Percentiles rank a stretch among this genome's conserved stretches.
These are phyloP conservation scores for Eleutherodactylus coqui DNA, from an alignment of 2,797 vertebrate genomes.

Conservation along the genomic window DNA sequence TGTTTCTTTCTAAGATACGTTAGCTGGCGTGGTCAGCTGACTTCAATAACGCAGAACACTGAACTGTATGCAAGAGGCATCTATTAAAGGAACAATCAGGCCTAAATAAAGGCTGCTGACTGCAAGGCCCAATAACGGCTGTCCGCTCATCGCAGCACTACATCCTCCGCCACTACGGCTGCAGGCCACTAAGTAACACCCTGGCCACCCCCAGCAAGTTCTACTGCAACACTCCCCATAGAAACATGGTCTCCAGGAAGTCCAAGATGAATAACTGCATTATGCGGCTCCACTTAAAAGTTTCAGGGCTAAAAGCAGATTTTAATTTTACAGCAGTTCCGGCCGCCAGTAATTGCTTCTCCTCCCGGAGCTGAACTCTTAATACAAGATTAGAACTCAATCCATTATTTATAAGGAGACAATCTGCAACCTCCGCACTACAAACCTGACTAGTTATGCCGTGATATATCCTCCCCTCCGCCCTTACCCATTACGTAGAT, in stretches of 20 bases:
- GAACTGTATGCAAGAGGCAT: slow-evolving; percentile 63
- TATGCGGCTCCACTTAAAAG: slow-evolving; percentile 19
- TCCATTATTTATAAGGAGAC: not conserved
- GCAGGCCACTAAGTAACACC: not conserved
- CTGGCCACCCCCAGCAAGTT: not conserved
- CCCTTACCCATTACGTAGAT: not conserved
- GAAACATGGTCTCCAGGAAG: not conserved
- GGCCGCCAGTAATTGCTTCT: not conserved
- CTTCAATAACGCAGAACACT: slow-evolving; percentile 62
- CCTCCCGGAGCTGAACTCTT: not conserved
- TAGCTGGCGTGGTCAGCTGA: slow-evolving; percentile 66
- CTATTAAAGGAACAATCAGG: slow-evolving; percentile 59
- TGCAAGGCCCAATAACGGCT: slow-evolving; percentile 58
- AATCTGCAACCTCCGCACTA: not conserved
- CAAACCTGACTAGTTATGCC: not conserved
- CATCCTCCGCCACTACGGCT: not conserved
- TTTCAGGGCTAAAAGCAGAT: slow-evolving; percentile 8
- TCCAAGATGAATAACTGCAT: slow-evolving; percentile 9
- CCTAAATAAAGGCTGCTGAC: slow-evolving; percentile 57
- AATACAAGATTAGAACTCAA: not conserved
- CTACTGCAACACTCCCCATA: not conserved
- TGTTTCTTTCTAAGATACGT: slow-evolving; percentile 27
- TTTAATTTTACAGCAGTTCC: not conserved
- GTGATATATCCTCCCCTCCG: not conserved
- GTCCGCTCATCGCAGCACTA: not conserved